These are phyloP conservation scores for Callinectes sapidus DNA, from an alignment of 2,888 invertebrate species.

Conservation along the genomic window DNA sequence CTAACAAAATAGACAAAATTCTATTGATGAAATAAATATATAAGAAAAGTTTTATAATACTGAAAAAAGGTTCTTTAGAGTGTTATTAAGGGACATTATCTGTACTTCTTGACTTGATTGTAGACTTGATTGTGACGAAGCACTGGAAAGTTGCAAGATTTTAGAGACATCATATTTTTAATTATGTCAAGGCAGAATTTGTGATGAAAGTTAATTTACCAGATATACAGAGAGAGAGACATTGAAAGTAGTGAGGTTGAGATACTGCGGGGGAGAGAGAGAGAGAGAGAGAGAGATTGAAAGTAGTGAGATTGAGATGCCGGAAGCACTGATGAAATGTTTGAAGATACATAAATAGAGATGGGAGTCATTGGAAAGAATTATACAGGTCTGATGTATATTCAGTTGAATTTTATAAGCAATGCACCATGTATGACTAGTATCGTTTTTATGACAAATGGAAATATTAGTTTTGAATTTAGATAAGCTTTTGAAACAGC, in stretches of 20 bases:
- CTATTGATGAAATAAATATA: no score
- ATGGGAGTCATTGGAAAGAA: constrained; percentile 23
- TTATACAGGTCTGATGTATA: constrained; percentile 18
- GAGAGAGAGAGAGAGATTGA: neutral
- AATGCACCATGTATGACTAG: neutral
- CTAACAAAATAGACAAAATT: no score
- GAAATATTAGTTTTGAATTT: neutral
- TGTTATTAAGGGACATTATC: no score
- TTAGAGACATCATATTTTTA: no score
- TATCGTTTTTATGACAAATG: neutral
- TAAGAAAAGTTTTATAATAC: no score
- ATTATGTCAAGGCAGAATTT: no score
- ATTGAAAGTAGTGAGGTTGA: neutral
- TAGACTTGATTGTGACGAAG: no score
- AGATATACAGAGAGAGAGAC: neutral
- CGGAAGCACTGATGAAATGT: neutral
- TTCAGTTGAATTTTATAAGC: neutral
- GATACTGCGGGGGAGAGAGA: constrained; percentile 22
- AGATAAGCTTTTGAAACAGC: neutral
- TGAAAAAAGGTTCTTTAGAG: no score
- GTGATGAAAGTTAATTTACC: no score
- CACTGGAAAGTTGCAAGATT: no score
- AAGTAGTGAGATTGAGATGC: neutral
- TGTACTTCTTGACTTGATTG: no score
- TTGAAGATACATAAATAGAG: neutral